Conservation (phyloP, 2,113 vertebrate genomes). For the Budorcas taxicolor region DNA sequence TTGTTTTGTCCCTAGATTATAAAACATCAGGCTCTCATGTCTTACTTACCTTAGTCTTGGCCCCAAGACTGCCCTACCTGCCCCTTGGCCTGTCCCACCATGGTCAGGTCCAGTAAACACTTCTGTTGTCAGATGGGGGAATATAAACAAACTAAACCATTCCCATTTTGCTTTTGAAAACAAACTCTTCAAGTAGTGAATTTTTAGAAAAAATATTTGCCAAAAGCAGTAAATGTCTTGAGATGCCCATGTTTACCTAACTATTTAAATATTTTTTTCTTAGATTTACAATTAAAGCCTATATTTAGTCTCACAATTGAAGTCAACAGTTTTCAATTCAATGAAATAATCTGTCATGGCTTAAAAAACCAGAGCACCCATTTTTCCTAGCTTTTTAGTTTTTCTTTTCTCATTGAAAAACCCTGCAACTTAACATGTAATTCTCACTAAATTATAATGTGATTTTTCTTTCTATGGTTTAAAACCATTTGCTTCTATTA, state of each 20-base stretch:
- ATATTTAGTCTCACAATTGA: not conserved
- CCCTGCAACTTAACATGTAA: not conserved
- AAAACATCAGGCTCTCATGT: not conserved
- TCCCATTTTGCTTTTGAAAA: not conserved
- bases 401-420: constrained; percentile 34
- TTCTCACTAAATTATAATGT: constrained; percentile 12
- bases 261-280: not conserved
- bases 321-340: not conserved
- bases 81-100: not conserved
- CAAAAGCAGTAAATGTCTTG: not conserved
- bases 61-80: not conserved
- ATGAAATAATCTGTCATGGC: not conserved
- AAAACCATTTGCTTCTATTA: not conserved
- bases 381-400: not conserved
- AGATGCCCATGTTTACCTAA: not conserved
- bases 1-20: not conserved
- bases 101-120: not conserved
- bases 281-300: not conserved
- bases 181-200: not conserved
- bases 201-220: not conserved
- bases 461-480: constrained; percentile 37
- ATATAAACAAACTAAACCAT: not conserved
- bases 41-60: not conserved
- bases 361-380: not conserved
- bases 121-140: not conserved